These are phyloP conservation scores for Aurelia sp. DNA, from an alignment of 30 jellyfish, hydroid and myxozoan species.

Conservation along the genomic window DNA sequence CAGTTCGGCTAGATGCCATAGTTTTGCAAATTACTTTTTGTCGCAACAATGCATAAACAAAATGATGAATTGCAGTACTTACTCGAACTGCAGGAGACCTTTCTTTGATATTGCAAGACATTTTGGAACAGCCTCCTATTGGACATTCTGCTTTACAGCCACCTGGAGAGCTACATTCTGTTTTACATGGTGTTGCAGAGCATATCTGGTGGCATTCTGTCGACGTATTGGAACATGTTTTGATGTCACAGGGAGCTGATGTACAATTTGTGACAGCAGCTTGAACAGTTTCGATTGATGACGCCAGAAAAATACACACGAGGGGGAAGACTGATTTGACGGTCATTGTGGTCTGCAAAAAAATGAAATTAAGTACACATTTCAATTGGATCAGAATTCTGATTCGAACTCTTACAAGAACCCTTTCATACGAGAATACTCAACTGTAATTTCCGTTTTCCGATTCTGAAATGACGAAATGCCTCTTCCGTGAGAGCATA, in stretches of 20 bases:
- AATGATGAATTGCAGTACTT: neutral
- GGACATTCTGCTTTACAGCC: slow-evolving; percentile 29
- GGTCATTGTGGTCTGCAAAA: too few species aligned
- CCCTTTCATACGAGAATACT: too few species aligned
- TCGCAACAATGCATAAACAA: neutral
- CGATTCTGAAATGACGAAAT: too few species aligned
- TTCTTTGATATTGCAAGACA: slow-evolving; percentile 5
- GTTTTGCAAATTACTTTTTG: too few species aligned
- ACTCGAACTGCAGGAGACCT: neutral
- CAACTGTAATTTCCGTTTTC: too few species aligned
- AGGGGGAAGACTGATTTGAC: too few species aligned
- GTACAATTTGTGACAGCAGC: slow-evolving; percentile 9
- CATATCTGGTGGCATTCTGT: neutral
- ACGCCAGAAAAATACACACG: too few species aligned
- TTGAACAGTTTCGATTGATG: neutral
- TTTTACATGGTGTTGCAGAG: slow-evolving; percentile 4
- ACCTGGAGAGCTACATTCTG: neutral
- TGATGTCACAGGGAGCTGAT: slow-evolving; percentile 25
- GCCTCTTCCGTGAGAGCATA: too few species aligned
- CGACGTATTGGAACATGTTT: neutral
- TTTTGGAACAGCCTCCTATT: slow-evolving; percentile 16
- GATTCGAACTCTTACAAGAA: too few species aligned
- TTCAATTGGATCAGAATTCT: too few species aligned
- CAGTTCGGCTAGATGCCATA: too few species aligned
- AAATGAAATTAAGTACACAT: too few species aligned